phyloP scores from a whole-genome alignment of 30 jellyfish, hydroid and myxozoan genomes.

The Calvadosia cruxmelitensis region DNA sequence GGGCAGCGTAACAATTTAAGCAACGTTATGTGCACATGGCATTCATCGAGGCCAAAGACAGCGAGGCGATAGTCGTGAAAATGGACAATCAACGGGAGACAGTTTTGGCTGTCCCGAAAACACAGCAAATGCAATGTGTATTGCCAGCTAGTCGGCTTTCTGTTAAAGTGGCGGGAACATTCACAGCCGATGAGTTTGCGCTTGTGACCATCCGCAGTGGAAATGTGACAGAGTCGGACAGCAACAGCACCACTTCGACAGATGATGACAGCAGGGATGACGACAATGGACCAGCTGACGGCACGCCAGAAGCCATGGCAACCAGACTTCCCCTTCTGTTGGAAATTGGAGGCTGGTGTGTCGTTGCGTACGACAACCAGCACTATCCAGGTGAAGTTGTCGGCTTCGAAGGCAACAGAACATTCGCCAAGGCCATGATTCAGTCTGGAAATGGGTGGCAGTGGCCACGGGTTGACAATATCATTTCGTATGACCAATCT shows the following conservation, averaged over 20 bases:
- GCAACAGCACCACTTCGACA: too few species aligned
- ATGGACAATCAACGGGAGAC: constrained; percentile 8
- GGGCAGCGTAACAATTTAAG: constrained; percentile 22
- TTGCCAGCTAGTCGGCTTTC: constrained; percentile 4
- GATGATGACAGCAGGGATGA: too few species aligned
- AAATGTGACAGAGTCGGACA: too few species aligned
- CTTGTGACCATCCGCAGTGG: too few species aligned
- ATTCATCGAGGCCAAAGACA: not conserved
- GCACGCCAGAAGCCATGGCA: too few species aligned
- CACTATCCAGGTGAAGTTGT: constrained; percentile 11
- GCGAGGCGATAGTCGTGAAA: not conserved
- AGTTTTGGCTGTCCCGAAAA: constrained; percentile 18
- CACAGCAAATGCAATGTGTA: constrained; percentile 11
- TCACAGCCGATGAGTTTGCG: constrained; percentile 5
- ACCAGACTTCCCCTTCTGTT: too few species aligned
- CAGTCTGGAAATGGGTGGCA: constrained; percentile 15
- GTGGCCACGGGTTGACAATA: constrained; percentile 13
- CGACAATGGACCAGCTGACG: too few species aligned
- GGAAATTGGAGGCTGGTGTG: constrained; percentile 15
- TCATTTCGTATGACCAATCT: not conserved
- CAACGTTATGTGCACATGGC: not conserved
- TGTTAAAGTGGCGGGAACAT: constrained; percentile 21
- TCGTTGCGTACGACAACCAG: constrained; percentile 10
- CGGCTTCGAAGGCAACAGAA: constrained; percentile 4
- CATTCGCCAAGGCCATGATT: constrained; percentile 9